Evolutionary conservation across 2,113 vertebrate species (phyloP).

Genomic region (Dinomys branickii): DNA sequence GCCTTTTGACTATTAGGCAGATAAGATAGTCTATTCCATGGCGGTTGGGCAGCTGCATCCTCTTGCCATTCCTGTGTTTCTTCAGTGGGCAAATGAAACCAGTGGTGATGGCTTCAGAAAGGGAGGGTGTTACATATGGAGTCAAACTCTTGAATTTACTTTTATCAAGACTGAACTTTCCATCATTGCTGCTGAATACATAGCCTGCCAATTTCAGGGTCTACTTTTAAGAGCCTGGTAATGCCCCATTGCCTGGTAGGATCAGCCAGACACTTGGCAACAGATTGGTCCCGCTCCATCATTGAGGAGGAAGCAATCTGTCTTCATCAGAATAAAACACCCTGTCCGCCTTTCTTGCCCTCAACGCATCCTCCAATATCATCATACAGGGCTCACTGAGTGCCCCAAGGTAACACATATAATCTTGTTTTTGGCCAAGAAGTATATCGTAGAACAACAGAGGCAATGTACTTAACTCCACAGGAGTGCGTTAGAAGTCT

Average conservation of each 20-base stretch:
- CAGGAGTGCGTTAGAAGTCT: neutral
- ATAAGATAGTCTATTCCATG: neutral
- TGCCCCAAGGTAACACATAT: neutral
- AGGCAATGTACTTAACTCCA: neutral
- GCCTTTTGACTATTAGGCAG: neutral
- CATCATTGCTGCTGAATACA: neutral
- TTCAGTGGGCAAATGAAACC: neutral
- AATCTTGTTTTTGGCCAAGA: constrained; percentile 6
- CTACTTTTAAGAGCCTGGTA: neutral
- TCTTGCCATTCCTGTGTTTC: neutral
- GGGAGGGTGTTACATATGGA: neutral
- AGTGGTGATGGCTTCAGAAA: neutral
- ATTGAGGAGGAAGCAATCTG: neutral
- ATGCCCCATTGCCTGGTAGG: neutral
- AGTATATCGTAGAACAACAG: neutral
- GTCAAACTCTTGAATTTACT: neutral
- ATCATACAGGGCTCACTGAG: neutral
- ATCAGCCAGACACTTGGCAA: neutral
- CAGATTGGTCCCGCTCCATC: neutral
- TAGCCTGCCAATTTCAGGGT: neutral
- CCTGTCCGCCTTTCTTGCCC: neutral
- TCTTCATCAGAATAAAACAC: neutral
- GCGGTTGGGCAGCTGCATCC: neutral
- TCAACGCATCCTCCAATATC: neutral
- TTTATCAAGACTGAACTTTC: neutral